Evolutionary conservation across 2,888 invertebrate genomes (phyloP).

Genomic region (Holacanthella duospinosa): DNA sequence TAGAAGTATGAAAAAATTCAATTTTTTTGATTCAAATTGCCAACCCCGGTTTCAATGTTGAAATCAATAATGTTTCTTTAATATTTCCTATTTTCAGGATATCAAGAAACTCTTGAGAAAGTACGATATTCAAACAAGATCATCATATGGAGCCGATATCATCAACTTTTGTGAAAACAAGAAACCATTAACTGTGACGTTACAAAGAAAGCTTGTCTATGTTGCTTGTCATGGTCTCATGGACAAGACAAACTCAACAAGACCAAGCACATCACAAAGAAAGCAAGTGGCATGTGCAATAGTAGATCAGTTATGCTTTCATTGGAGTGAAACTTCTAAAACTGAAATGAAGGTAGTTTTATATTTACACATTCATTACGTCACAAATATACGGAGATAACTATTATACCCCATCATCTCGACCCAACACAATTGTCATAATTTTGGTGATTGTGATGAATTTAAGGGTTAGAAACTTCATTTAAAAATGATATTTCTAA

Average conservation of each 20-base stretch:
- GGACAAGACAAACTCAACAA: background rate
- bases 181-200: background rate
- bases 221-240: background rate
- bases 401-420: background rate
- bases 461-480: background rate
- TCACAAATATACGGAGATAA: no score
- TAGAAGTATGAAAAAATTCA: no score
- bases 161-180: background rate
- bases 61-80: no score
- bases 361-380: background rate
- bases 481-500: background rate
- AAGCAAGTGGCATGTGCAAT: background rate
- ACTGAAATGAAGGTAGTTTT: background rate
- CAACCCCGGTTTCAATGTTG: no score
- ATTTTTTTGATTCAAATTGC: no score
- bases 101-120: background rate
- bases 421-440: background rate
- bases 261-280: background rate
- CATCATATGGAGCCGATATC: background rate
- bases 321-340: background rate
- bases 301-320: background rate
- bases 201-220: background rate
- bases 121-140: background rate
- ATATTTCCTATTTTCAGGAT: background rate
- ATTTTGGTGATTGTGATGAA: no score